Evolutionary conservation across 1,140 invertebrate genomes (phyloP).

Genomic region (Lutraria rhynchaena): DNA sequence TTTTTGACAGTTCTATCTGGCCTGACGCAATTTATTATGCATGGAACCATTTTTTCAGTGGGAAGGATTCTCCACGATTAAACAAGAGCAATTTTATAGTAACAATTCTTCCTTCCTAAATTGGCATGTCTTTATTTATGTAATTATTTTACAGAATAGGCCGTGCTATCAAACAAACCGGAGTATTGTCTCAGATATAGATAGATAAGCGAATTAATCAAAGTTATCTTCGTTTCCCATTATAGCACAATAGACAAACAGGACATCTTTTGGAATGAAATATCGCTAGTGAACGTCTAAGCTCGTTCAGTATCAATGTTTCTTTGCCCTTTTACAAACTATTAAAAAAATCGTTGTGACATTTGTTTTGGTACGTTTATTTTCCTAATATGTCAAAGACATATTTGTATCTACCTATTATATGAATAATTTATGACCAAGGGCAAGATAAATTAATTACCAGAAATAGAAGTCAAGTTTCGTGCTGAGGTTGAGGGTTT

Average conservation of each 20-base stretch:
- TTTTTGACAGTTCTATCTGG: conserved; percentile 31
- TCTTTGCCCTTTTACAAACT: too few relatives aligned
- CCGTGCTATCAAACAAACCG: background rate
- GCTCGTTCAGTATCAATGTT: too few relatives aligned
- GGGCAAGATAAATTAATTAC: too few relatives aligned
- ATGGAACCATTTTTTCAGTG: background rate
- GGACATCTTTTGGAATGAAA: too few relatives aligned
- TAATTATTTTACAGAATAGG: conserved; percentile 21
- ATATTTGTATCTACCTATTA: too few relatives aligned
- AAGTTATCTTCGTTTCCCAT: conserved; percentile 1
- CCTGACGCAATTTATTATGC: conserved; percentile 8
- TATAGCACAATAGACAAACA: too few relatives aligned
- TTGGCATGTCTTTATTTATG: conserved; percentile 61
- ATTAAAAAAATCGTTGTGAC: too few relatives aligned
- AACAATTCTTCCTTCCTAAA: background rate
- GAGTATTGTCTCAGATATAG: conserved; percentile 24
- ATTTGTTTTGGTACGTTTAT: too few relatives aligned
- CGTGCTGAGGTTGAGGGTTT: too few relatives aligned
- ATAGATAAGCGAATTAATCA: conserved; percentile 14
- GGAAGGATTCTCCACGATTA: conserved; percentile 1
- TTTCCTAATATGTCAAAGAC: too few relatives aligned
- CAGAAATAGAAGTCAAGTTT: too few relatives aligned
- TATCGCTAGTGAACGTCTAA: background rate
- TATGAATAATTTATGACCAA: too few relatives aligned
- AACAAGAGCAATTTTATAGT: conserved; percentile 16